Percentiles rank a stretch among this genome's conserved stretches.
These are phyloP conservation scores for Falco cherrug DNA, from an alignment of 2,797 vertebrate genomes.

Conservation along the genomic window DNA sequence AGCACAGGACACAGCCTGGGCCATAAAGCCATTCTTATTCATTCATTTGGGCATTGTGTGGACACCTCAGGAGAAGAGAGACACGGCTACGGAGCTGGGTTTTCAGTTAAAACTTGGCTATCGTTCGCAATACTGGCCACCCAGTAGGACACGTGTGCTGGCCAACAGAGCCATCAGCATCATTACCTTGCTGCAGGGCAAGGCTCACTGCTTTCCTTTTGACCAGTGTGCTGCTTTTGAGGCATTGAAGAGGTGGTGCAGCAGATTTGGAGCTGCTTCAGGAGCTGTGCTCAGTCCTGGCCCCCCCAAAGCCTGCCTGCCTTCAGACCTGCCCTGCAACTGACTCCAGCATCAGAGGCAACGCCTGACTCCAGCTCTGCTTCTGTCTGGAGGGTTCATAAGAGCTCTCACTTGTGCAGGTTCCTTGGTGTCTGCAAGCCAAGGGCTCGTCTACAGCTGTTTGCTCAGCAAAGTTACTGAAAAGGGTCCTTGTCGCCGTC, in stretches of 20 bases:
- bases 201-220: accelerated
- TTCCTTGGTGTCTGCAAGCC: background rate
- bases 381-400: background rate
- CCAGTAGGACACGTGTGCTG: accelerated
- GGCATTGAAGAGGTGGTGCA: background rate
- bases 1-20: background rate
- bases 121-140: background rate
- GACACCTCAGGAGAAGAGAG: background rate
- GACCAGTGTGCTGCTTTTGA: background rate
- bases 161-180: background rate
- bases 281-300: background rate
- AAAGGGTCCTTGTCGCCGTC: background rate
- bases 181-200: background rate
- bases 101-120: background rate
- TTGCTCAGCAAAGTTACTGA: background rate
- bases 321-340: background rate
- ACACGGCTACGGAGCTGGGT: background rate
- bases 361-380: background rate
- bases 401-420: background rate
- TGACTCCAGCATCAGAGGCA: background rate
- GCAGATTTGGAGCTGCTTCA: background rate
- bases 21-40: background rate
- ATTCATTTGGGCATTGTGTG: accelerated
- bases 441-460: background rate
- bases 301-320: background rate